Base-by-base conservation (phyloP, 2,888 invertebrate genomes). In the Seira musarum region DNA sequence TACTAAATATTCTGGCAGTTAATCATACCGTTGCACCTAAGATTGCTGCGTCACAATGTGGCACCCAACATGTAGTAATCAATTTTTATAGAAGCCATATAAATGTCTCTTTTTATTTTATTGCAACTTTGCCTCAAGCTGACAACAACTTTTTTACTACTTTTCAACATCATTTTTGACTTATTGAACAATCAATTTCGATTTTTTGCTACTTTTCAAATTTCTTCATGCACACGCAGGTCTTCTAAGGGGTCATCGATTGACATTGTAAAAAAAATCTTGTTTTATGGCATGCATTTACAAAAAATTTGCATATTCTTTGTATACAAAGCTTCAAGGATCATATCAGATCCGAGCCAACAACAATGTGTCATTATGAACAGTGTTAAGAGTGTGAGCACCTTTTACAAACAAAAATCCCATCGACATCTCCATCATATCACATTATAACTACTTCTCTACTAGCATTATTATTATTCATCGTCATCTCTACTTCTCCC, bases 391-490 rank as follows among this genome's bases (percentile, higher is more conserved):
- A 30, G 30, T 8, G 30, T 30, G 30, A 30, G 30, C 8, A 30
- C 30, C 2, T 30, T 30, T 30, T 30, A 30, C 8, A 8, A 2
- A 30, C 8, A 30, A 30, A 30, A 53, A 53, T 53, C 53, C 13
- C 53, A 53, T 53, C 53, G 17, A 53, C 53, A 53, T 53, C 53
- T 53, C 53, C 53, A 53, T 53, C 40, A 40, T 13, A 40, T 8
- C 40, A 40, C n/a, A n/a, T 8, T 40, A 13, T 40, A 40, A n/a
- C 8, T 30, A 30, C 30, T 30, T 8, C 30, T 30, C 8, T 30
- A 8, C n/a, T 15, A 53, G 3, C 15, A 53, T 68, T 68, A 53
- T 57, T 68, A 68, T 24, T 57, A 70, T 61, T 70, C 60, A 70
- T 70, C 69, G 24, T 57, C 21, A 15, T 46, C 35, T 24, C 13